Percentiles rank a stretch among this genome's conserved stretches.
Evolutionary conservation across 2,888 invertebrate genomes (phyloP).

Genomic region (Tenthredo distinguenda): DNA sequence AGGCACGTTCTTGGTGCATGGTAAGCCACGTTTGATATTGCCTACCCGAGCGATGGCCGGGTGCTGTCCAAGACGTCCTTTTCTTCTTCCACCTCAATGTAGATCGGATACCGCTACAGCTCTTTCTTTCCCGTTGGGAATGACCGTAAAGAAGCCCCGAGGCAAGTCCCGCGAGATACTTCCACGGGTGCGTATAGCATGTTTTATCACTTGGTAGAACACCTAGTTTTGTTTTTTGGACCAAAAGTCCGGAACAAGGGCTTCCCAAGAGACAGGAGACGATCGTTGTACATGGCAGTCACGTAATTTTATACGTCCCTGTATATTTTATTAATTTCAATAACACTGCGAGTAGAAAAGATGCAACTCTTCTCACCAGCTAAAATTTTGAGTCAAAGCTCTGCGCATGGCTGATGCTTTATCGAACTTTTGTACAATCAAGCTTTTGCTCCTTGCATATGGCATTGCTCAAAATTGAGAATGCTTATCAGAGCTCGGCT

Average conservation of each 20-base stretch:
- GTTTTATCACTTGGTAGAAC: slow-evolving; percentile 37
- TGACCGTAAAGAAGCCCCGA: slow-evolving; percentile 25
- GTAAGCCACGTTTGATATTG: slow-evolving; percentile 30
- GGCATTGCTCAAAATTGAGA: background rate
- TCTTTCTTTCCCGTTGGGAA: slow-evolving; percentile 18
- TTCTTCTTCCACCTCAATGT: slow-evolving; percentile 27
- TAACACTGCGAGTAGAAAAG: background rate
- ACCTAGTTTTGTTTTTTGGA: slow-evolving; percentile 27
- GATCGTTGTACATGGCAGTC: slow-evolving; percentile 7
- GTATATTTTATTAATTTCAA: slow-evolving; percentile 6
- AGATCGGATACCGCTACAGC: slow-evolving; percentile 22
- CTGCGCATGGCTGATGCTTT: background rate
- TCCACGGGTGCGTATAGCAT: slow-evolving; percentile 31
- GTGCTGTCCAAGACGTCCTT: slow-evolving; percentile 14
- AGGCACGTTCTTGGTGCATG: slow-evolving; percentile 27
- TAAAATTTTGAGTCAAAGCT: background rate
- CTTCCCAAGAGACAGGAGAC: slow-evolving; percentile 8
- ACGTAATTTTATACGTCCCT: slow-evolving; percentile 9
- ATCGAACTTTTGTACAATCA: background rate
- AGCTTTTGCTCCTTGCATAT: background rate
- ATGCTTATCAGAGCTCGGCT: background rate
- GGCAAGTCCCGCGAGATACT: slow-evolving; percentile 29
- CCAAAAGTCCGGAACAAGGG: slow-evolving; percentile 1
- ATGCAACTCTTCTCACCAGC: background rate
- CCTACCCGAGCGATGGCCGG: background rate